These are phyloP conservation scores for Emmelina monodactyla DNA, from an alignment of 2,888 invertebrate genomes.

Conservation along the genomic window DNA sequence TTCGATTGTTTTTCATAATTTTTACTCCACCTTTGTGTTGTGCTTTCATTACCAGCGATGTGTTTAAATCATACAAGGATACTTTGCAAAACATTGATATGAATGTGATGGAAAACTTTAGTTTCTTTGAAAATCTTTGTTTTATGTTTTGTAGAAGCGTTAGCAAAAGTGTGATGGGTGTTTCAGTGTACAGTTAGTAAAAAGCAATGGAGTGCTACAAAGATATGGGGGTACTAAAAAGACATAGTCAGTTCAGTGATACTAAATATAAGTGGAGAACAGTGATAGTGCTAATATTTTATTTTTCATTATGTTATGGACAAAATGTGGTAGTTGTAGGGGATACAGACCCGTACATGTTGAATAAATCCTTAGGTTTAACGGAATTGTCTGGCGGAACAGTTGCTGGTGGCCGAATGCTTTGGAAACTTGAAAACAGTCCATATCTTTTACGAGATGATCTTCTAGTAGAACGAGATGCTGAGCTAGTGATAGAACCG, in stretches of 20 bases:
- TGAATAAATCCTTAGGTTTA: constrained; percentile 45
- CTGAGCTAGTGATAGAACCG: constrained; percentile 84
- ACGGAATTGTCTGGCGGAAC: constrained; percentile 72
- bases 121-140: too few relatives aligned
- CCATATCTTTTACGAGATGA: constrained; percentile 83
- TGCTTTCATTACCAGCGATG: too few relatives aligned
- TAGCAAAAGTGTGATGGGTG: constrained; percentile 48
- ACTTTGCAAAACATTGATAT: too few relatives aligned
- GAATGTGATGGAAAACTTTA: constrained; percentile 22
- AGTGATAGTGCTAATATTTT: constrained; percentile 29
- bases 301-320: constrained; percentile 35
- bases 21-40: constrained; percentile 57
- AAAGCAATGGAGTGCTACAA: constrained; percentile 44
- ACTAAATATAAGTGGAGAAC: constrained; percentile 66
- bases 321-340: constrained; percentile 33
- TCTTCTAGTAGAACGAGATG: constrained; percentile 78
- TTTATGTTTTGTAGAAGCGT: constrained; percentile 5
- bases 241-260: constrained; percentile 60
- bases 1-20: constrained; percentile 43
- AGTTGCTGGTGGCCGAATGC: constrained; percentile 64
- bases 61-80: too few relatives aligned
- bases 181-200: constrained; percentile 38
- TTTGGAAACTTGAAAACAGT: constrained; percentile 67
- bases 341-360: constrained; percentile 45
- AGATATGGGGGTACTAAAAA: constrained; percentile 56